These are phyloP conservation scores for Colostygia pectinataria DNA, from an alignment of 2,888 invertebrate species.

Conservation along the genomic window DNA sequence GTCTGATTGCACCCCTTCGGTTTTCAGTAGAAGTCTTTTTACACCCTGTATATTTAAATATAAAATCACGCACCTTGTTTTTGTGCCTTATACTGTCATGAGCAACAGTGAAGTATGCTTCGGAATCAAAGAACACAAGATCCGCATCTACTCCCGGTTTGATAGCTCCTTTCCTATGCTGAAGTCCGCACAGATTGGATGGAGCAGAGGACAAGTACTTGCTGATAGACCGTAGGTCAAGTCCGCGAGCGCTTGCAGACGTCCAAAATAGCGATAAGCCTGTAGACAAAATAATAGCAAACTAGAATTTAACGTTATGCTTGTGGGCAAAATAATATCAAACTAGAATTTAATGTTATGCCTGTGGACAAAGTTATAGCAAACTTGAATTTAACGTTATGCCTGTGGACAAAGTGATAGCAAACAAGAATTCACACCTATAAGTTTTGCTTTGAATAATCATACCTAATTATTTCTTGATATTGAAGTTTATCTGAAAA, in stretches of 20 bases:
- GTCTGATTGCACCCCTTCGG: too few relatives aligned
- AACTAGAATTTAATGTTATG: constrained; percentile 46
- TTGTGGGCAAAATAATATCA: constrained; percentile 51
- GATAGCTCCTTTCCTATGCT: constrained; percentile 84
- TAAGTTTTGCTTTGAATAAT: too few relatives aligned
- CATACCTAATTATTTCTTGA: too few relatives aligned
- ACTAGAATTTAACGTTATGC: constrained; percentile 81
- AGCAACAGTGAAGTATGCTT: constrained; percentile 81
- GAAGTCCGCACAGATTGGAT: constrained; percentile 84
- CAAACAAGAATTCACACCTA: too few relatives aligned
- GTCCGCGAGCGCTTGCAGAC: constrained; percentile 77
- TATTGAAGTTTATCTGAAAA: too few relatives aligned
- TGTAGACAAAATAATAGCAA: constrained; percentile 41
- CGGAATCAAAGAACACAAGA: constrained; percentile 87
- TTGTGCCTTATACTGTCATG: constrained; percentile 85
- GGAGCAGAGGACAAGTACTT: constrained; percentile 84
- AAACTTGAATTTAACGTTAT: constrained; percentile 46
- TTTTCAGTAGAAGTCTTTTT: too few relatives aligned
- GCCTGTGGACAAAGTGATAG: constrained; percentile 20
- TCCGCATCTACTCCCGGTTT: constrained; percentile 87
- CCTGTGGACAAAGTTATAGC: constrained; percentile 20
- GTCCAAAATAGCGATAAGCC: constrained; percentile 88
- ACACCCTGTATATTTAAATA: too few relatives aligned
- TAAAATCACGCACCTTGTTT: constrained; percentile 85
- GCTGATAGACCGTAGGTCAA: constrained; percentile 80